Percentiles rank a stretch among this genome's conserved stretches.
phyloP scores from a whole-genome alignment of 2,888 invertebrate genomes.

The Hypolimnas misippus region DNA sequence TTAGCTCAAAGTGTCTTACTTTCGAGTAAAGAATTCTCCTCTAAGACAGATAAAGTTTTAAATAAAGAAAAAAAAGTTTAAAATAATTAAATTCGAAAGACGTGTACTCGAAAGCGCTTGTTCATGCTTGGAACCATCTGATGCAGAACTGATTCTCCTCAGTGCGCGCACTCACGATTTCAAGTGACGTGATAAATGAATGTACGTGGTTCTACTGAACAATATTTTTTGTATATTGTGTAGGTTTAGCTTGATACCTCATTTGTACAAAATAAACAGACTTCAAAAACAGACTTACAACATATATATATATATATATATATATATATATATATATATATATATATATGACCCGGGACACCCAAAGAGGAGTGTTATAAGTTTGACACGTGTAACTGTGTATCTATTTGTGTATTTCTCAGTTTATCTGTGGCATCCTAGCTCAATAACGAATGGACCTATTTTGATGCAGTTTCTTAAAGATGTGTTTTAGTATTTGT shows the following conservation, averaged over 20 bases:
- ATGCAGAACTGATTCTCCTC: slow-evolving; percentile 30
- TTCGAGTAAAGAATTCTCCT: neutral
- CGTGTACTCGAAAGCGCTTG: slow-evolving; percentile 21
- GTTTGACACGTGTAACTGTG: too few species aligned
- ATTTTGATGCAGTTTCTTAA: too few species aligned
- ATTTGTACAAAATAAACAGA: too few species aligned
- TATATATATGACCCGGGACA: too few species aligned
- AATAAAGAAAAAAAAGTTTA: neutral
- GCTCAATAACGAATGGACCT: too few species aligned
- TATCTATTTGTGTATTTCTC: too few species aligned
- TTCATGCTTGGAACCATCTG: slow-evolving; percentile 25
- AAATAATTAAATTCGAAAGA: slow-evolving; percentile 6
- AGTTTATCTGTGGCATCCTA: too few species aligned
- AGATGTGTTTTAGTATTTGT: too few species aligned
- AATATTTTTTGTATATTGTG: slow-evolving; percentile 27
- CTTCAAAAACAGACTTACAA: too few species aligned
- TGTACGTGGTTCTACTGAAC: slow-evolving; percentile 28
- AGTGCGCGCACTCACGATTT: slow-evolving; percentile 25
- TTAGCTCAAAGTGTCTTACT: neutral
- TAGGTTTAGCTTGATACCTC: neutral
- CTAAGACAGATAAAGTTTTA: neutral
- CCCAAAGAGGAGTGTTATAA: too few species aligned
- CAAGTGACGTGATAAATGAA: slow-evolving; percentile 32
- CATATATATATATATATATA: too few species aligned
- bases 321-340: too few species aligned